A percentile compares a stretch with the other conserved stretches of the same genome.
Conservation (phyloP, 2,888 invertebrate species). For the Andrena flavipes region DNA sequence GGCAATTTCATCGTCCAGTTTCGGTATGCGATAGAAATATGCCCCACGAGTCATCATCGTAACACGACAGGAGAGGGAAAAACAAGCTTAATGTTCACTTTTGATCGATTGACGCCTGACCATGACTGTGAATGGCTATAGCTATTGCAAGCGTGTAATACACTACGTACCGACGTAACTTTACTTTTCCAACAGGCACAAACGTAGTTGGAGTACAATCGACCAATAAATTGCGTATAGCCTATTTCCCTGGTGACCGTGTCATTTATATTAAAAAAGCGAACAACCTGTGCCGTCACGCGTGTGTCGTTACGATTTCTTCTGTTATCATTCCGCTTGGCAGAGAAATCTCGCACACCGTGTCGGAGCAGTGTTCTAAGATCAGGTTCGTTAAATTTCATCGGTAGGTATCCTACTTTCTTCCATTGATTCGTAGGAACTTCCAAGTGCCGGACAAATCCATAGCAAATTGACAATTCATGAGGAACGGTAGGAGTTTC, state of each 20-base stretch:
- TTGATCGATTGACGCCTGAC: conserved; percentile 48
- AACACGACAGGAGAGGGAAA: conserved; percentile 10
- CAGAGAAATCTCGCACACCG: neutral
- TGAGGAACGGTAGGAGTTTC: conserved; percentile 2
- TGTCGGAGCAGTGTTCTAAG: neutral
- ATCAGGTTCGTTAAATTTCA: neutral
- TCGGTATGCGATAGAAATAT: neutral
- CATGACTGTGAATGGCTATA: conserved; percentile 34
- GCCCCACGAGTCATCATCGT: neutral
- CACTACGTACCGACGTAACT: neutral
- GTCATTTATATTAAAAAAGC: neutral
- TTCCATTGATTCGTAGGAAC: conserved; percentile 8
- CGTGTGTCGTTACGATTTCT: neutral
- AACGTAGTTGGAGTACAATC: too few species aligned
- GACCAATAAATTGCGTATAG: neutral
- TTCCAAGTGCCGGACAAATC: neutral
- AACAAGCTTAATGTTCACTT: conserved; percentile 10
- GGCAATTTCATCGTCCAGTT: neutral
- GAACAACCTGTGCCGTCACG: neutral
- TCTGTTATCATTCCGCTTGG: neutral
- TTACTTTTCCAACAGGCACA: neutral
- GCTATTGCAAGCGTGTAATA: too few species aligned
- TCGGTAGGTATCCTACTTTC: conserved; percentile 32
- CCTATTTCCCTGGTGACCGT: neutral
- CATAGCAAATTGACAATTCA: neutral